Evolutionary conservation across 2,888 invertebrate species (phyloP).

Genomic region (Augochlorella aurata): DNA sequence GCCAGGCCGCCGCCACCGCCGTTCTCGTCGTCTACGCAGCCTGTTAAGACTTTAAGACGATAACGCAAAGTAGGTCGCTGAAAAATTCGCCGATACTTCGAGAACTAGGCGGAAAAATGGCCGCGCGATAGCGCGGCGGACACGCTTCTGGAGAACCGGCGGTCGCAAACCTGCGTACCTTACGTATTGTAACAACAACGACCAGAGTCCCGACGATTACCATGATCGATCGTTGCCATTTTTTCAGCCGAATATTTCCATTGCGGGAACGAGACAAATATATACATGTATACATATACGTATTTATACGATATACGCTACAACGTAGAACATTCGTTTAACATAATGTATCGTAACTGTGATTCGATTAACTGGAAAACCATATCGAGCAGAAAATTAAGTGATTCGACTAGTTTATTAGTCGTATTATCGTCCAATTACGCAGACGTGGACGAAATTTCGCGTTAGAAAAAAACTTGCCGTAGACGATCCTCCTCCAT

Average conservation of each 20-base stretch:
- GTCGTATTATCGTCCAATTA: not conserved
- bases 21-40: slow-evolving; percentile 15
- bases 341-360: no score
- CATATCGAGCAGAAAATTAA: no score
- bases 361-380: no score
- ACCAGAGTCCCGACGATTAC: not conserved
- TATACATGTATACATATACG: no score
- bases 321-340: no score
- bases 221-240: not conserved
- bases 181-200: slow-evolving; percentile 50
- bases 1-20: not conserved
- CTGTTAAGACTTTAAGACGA: slow-evolving; percentile 62
- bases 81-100: slow-evolving; percentile 79
- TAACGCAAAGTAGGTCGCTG: slow-evolving; percentile 79
- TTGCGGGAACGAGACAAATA: slow-evolving; percentile 5
- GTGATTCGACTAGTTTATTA: no score
- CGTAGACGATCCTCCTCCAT: no score
- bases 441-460: not conserved
- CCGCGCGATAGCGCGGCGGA: slow-evolving; percentile 71
- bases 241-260: slow-evolving; percentile 30
- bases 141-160: slow-evolving; percentile 37
- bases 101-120: slow-evolving; percentile 80
- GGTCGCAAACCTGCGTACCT: slow-evolving; percentile 29
- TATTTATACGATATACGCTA: no score
- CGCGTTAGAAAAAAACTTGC: no score